Evolutionary conservation across 2,113 vertebrate genomes (phyloP).

Genomic region (Collichthys lucidus): DNA sequence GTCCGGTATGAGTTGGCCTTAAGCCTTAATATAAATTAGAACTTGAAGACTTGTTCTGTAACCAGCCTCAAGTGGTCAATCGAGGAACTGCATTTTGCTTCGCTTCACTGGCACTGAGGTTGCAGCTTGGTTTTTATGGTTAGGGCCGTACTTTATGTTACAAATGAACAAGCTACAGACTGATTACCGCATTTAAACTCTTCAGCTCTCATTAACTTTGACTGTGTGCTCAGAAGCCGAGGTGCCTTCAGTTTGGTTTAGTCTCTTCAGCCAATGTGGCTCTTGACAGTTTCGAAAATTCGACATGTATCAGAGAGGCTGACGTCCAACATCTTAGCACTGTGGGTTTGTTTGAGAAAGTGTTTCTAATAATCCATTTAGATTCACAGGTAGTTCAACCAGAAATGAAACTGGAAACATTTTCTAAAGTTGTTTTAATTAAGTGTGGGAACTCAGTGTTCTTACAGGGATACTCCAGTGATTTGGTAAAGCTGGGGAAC

Average conservation of each 20-base stretch:
- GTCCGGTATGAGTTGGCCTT: too few relatives aligned
- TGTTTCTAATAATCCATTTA: conserved; percentile 1
- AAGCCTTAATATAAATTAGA: too few relatives aligned
- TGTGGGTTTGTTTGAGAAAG: too few relatives aligned
- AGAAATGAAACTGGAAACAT: conserved; percentile 12
- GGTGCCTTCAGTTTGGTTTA: not conserved
- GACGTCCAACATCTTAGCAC: too few relatives aligned
- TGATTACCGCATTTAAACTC: not conserved
- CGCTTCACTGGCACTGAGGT: too few relatives aligned
- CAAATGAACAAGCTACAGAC: too few relatives aligned
- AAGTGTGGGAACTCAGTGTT: conserved; percentile 20
- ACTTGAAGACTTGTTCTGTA: too few relatives aligned
- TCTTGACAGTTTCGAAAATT: not conserved
- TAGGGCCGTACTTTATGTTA: too few relatives aligned
- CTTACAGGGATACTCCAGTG: conserved; percentile 12
- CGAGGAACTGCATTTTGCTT: too few relatives aligned
- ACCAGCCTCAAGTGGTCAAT: too few relatives aligned
- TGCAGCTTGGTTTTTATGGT: too few relatives aligned
- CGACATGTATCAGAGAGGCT: not conserved
- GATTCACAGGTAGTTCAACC: not conserved
- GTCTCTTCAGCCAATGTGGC: not conserved
- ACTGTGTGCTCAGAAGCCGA: not conserved
- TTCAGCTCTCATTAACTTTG: not conserved
- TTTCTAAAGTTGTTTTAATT: conserved; percentile 41
- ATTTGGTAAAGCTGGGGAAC: conserved; percentile 10